A percentile compares a stretch with the other conserved stretches of the same genome.
Conservation (phyloP, 37 sponge, comb jelly and placozoan genomes). For the Eunapius fragilis region DNA sequence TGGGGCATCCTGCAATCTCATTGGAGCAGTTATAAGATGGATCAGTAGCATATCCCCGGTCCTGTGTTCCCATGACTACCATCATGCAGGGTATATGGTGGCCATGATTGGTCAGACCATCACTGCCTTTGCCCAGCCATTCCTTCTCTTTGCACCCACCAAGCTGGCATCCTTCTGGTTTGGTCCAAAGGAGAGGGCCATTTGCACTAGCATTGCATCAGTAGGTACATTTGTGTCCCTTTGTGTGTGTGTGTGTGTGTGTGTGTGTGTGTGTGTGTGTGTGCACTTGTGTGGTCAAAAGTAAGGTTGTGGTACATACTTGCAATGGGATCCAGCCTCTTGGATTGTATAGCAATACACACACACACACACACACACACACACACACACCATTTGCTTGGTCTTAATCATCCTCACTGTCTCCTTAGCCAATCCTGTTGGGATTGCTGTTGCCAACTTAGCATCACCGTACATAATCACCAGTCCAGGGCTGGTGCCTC, state of each 20-base stretch:
- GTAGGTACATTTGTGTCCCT: constrained; percentile 41
- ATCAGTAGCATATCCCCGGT: constrained; percentile 49
- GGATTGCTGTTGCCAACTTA: constrained; percentile 45
- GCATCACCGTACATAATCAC: constrained; percentile 38
- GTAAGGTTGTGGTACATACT: too few species aligned
- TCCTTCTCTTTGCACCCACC: constrained; percentile 77
- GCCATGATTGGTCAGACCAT: constrained; percentile 78
- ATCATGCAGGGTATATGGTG: constrained; percentile 31
- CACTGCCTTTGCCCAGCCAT: constrained; percentile 83
- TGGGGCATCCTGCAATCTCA: constrained; percentile 63
- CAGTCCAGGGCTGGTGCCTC: constrained; percentile 7
- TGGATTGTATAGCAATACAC: too few species aligned
- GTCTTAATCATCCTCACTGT: too few species aligned
- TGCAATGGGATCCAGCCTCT: too few species aligned
- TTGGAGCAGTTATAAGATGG: constrained; percentile 61
- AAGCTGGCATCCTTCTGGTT: constrained; percentile 89
- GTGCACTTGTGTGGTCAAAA: not conserved
- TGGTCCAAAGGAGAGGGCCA: constrained; percentile 79
- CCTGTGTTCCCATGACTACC: constrained; percentile 27
- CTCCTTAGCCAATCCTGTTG: constrained; percentile 65
- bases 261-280: not conserved
- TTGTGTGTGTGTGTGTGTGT: not conserved
- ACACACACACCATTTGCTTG: too few species aligned
- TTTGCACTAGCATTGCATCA: constrained; percentile 44
- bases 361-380: too few species aligned